Conservation (phyloP, 2,797 vertebrate species). For the Avahi laniger region DNA sequence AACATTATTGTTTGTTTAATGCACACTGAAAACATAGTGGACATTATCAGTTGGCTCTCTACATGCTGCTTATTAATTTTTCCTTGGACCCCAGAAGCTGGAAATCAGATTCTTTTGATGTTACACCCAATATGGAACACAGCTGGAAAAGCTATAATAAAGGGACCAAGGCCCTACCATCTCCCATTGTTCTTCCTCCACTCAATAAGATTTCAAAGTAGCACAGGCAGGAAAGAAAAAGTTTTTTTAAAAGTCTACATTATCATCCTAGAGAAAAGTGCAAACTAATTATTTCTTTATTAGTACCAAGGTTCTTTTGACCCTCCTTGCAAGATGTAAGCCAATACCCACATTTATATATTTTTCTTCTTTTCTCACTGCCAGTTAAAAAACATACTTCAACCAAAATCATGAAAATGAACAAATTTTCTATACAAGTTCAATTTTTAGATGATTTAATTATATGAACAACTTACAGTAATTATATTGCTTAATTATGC, state of each 20-base stretch:
- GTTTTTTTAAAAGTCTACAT: conserved; percentile 36
- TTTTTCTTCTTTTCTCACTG: conserved; percentile 36
- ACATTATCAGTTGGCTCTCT: not conserved
- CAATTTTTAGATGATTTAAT: conserved; percentile 55
- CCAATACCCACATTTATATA: conserved; percentile 62
- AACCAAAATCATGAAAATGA: conserved; percentile 50
- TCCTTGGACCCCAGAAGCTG: not conserved
- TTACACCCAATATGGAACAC: not conserved
- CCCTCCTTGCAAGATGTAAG: conserved; percentile 62
- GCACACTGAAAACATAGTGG: not conserved
- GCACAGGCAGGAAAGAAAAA: not conserved
- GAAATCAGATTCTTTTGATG: not conserved
- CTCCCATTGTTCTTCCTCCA: conserved; percentile 43
- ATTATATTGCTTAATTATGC: conserved; percentile 62
- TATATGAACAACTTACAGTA: conserved; percentile 54
- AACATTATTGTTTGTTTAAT: not conserved
- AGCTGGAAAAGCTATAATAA: not conserved
- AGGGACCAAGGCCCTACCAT: not conserved
- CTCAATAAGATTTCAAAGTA: conserved; percentile 47
- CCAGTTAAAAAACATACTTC: conserved; percentile 45
- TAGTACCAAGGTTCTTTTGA: conserved; percentile 68
- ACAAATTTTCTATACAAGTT: conserved; percentile 60
- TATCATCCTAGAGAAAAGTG: conserved; percentile 61
- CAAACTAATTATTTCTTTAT: conserved; percentile 76
- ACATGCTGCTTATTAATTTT: not conserved